Evolutionary conservation across 2,113 vertebrate genomes (phyloP).

Genomic region (Lucifuga dentata): DNA sequence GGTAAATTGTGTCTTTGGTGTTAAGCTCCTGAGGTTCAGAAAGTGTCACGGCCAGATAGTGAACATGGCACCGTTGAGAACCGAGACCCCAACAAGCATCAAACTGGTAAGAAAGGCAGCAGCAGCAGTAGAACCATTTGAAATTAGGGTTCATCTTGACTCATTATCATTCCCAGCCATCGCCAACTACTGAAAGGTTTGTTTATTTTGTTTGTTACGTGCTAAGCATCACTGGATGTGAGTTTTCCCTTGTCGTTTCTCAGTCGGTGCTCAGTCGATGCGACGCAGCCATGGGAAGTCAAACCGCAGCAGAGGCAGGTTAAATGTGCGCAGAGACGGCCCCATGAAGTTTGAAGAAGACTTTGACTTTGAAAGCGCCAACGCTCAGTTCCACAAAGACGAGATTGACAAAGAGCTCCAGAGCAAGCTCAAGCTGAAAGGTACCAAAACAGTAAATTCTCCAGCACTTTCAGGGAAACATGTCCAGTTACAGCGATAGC

Average conservation of each 20-base stretch:
- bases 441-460: slow-evolving; percentile 62
- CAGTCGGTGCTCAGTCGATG: slow-evolving; percentile 78
- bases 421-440: slow-evolving; percentile 98
- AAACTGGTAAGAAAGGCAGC: slow-evolving; percentile 86
- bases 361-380: slow-evolving; percentile 98
- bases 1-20: slow-evolving; percentile 1
- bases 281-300: slow-evolving; percentile 90
- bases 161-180: no score
- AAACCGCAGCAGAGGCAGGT: slow-evolving; percentile 91
- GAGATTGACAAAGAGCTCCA: slow-evolving; percentile 98
- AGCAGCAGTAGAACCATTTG: no score
- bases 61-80: slow-evolving; percentile 89
- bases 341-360: slow-evolving; percentile 99
- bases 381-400: slow-evolving; percentile 98
- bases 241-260: background rate
- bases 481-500: no score
- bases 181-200: background rate
- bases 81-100: slow-evolving; percentile 84
- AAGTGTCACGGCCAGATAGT: slow-evolving; percentile 85
- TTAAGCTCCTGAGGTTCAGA: slow-evolving; percentile 88
- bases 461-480: no score
- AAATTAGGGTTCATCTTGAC: no score
- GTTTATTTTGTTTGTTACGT: background rate
- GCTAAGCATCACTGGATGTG: background rate
- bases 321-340: slow-evolving; percentile 90